Base-by-base conservation (phyloP, 2,888 invertebrate genomes). In the Volucella bombylans region DNA sequence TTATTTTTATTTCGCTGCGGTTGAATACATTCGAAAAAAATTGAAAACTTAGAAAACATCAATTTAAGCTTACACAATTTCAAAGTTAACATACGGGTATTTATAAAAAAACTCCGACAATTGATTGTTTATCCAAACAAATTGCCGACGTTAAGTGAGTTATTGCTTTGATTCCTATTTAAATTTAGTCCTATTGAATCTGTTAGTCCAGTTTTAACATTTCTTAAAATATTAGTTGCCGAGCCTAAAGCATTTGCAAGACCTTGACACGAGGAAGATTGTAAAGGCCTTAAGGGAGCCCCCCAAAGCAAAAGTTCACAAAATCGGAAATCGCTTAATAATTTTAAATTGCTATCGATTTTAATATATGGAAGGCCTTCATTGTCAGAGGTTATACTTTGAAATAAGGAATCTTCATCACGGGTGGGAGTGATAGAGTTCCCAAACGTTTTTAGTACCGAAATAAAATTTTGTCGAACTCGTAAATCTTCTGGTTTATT, bases 371-470 rank as follows among this genome's bases (percentile, higher is more conserved):
- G 92, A 78, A 93, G 93, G 12, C 91, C 90, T 4, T 91, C 90
- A 8, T 89, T 89, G 11, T 55, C 11, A 2, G 39, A 1, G 0
- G 90, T 90, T 77, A 93, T 92, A 52, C 91, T 89, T 47, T 90
- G 89, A 45, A 93, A 92, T 1, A 92, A 38, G 1, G 50, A 41
- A 6, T 14, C 43, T 9, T 67, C 50, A 45, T 45, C 4, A 4
- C 50, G 88, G 87, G 8, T 4, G 23, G 23, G 4, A 23, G 23
- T 41, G 12, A 89, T 88, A 2, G 92, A 80, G 11, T 86, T 88
- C 0, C 94, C 95, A 88, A 96, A 96, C 88, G 95, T 94, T 0
- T 94, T 92, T 11, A 96, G 93, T 88, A 96, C 93, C 12, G 93
- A 92, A 0, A 95, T 94, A 82, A 95, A 94, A 86, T 93, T 92